A percentile compares a stretch with the other conserved stretches of the same genome.
phyloP scores from a whole-genome alignment of 2,113 vertebrate genomes.

The Alethe diademata region DNA sequence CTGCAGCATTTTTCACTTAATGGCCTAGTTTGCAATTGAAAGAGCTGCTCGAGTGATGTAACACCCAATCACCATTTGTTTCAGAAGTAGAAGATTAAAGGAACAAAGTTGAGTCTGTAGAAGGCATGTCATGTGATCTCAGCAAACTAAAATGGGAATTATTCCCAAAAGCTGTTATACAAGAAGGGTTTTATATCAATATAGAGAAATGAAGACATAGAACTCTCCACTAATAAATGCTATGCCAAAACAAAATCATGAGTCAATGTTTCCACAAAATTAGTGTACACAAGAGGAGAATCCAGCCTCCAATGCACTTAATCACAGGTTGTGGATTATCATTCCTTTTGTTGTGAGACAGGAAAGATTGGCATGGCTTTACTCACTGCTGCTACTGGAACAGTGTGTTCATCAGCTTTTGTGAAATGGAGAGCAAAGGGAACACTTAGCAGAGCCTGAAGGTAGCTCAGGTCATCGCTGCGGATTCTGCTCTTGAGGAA shows the following conservation, averaged over 20 bases:
- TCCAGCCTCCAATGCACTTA: not conserved
- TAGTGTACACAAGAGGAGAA: not conserved
- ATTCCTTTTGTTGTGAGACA: not conserved
- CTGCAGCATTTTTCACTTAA: not conserved
- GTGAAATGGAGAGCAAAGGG: constrained; percentile 72
- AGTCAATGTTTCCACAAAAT: not conserved
- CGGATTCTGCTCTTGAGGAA: constrained; percentile 76
- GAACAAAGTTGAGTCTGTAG: not conserved
- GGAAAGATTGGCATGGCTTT: not conserved
- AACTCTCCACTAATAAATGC: not conserved
- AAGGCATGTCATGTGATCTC: not conserved
- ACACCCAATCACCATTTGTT: not conserved
- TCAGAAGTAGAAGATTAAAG: not conserved
- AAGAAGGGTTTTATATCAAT: not conserved
- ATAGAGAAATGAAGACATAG: not conserved
- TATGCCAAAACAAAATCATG: not conserved
- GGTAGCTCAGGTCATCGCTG: constrained; percentile 49
- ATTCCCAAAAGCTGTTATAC: not conserved
- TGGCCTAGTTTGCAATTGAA: not conserved
- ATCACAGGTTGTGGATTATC: not conserved
- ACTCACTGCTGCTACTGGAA: constrained; percentile 71
- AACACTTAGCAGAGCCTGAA: constrained; percentile 70
- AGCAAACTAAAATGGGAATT: not conserved
- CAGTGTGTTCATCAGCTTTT: constrained; percentile 52
- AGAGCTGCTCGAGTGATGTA: not conserved